Evolutionary conservation across 2,888 invertebrate species (phyloP).

Genomic region (Atethmia centrago): DNA sequence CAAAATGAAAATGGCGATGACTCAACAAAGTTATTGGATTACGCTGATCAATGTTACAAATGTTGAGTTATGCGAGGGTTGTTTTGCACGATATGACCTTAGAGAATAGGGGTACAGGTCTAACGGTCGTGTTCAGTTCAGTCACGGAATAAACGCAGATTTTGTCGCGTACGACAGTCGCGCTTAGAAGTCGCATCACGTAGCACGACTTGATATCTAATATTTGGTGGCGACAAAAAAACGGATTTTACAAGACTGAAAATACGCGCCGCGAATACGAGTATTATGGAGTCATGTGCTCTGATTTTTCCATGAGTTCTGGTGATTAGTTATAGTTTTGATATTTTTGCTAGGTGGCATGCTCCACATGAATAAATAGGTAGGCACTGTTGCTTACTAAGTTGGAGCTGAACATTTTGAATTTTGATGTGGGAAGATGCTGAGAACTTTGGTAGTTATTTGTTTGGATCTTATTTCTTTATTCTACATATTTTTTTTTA

Average conservation of each 20-base stretch:
- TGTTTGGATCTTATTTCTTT: background rate
- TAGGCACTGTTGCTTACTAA: background rate
- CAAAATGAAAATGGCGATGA: constrained; percentile 43
- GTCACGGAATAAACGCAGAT: constrained; percentile 68
- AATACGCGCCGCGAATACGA: constrained; percentile 64
- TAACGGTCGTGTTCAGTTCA: constrained; percentile 58
- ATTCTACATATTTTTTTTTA: no score
- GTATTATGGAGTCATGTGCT: constrained; percentile 5
- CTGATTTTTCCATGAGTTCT: constrained; percentile 10
- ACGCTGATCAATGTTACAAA: constrained; percentile 40
- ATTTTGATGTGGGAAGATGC: background rate
- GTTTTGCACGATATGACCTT: constrained; percentile 57
- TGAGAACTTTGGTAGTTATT: background rate
- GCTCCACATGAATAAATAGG: background rate
- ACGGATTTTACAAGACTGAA: constrained; percentile 72
- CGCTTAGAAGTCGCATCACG: constrained; percentile 72
- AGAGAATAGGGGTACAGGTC: constrained; percentile 59
- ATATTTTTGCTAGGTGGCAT: background rate
- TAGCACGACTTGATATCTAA: constrained; percentile 77
- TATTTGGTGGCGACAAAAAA: constrained; percentile 77
- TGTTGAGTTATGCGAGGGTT: constrained; percentile 41
- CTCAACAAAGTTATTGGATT: constrained; percentile 41
- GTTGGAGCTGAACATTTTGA: background rate
- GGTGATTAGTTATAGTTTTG: constrained; percentile 16
- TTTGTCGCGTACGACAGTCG: constrained; percentile 65